A percentile compares a stretch with the other conserved stretches of the same genome.
These are phyloP conservation scores for Muntiacus reevesi DNA, from an alignment of 2,113 vertebrate genomes.

Conservation along the genomic window DNA sequence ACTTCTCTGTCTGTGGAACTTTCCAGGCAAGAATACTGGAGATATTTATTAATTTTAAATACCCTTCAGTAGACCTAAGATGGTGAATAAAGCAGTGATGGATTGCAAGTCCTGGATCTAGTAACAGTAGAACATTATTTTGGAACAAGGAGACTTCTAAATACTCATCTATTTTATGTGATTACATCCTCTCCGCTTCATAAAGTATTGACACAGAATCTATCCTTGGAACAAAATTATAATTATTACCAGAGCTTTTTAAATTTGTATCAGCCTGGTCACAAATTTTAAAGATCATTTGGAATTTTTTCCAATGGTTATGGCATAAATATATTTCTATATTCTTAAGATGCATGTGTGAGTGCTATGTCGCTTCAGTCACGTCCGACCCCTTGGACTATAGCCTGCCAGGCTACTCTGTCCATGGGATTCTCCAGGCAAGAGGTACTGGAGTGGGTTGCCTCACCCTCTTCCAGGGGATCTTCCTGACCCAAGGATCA, in stretches of 20 bases:
- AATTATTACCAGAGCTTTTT: background rate
- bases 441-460: background rate
- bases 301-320: background rate
- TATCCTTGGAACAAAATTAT: background rate
- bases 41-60: background rate
- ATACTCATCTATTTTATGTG: background rate
- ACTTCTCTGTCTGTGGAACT: background rate
- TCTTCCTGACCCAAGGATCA: background rate
- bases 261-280: background rate
- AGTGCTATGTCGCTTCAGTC: fast-evolving
- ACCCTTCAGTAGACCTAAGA: background rate
- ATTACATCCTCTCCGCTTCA: background rate
- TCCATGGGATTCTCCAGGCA: background rate
- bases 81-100: background rate
- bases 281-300: background rate
- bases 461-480: background rate
- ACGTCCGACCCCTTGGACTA: background rate
- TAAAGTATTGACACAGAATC: background rate
- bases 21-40: background rate
- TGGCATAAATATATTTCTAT: background rate
- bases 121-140: background rate
- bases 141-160: background rate
- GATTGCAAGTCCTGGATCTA: background rate
- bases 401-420: background rate
- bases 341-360: background rate